These are phyloP conservation scores for Penaeus vannamei DNA, from an alignment of 1,140 invertebrate genomes.

Conservation along the genomic window DNA sequence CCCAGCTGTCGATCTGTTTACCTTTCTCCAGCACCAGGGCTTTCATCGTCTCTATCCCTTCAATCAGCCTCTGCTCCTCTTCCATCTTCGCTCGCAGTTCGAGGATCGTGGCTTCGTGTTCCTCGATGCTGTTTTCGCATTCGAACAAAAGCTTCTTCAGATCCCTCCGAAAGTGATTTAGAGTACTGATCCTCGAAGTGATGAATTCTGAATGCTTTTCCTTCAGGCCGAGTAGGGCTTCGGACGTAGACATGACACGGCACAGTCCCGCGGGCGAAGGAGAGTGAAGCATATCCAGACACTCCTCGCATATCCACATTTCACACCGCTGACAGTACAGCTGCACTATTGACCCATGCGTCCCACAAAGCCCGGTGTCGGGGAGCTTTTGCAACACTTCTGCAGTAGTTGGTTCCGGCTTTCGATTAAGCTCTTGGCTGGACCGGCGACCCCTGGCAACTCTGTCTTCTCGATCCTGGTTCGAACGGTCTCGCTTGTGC, in stretches of 20 bases:
- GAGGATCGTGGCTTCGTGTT: conserved; percentile 33
- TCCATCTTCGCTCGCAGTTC: not conserved
- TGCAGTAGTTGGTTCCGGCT: too few species aligned
- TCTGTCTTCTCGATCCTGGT: too few species aligned
- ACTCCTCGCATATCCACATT: conserved; percentile 43
- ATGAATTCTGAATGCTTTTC: conserved; percentile 24
- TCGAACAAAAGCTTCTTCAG: conserved; percentile 23
- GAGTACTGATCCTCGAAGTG: conserved; percentile 13
- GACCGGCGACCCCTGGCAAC: too few species aligned
- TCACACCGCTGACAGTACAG: conserved; percentile 41
- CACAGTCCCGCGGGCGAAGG: conserved; percentile 14
- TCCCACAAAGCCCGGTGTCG: conserved; percentile 16
- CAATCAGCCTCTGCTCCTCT: conserved; percentile 14
- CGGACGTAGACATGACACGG: conserved; percentile 5
- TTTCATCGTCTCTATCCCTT: conserved; percentile 36
- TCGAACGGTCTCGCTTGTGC: too few species aligned
- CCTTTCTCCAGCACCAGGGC: conserved; percentile 41
- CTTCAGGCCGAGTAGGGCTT: conserved; percentile 46
- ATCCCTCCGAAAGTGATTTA: conserved; percentile 42
- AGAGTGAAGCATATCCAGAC: not conserved
- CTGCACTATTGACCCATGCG: conserved; percentile 31
- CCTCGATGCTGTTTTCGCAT: conserved; percentile 42
- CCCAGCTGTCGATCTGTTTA: conserved; percentile 50
- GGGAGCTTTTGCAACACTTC: not conserved
- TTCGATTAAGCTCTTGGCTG: too few species aligned